Evolutionary conservation across 2,113 vertebrate genomes (phyloP), one percentile per base, ranked within the genome.

Genomic region (Ciconia maguari): DNA sequence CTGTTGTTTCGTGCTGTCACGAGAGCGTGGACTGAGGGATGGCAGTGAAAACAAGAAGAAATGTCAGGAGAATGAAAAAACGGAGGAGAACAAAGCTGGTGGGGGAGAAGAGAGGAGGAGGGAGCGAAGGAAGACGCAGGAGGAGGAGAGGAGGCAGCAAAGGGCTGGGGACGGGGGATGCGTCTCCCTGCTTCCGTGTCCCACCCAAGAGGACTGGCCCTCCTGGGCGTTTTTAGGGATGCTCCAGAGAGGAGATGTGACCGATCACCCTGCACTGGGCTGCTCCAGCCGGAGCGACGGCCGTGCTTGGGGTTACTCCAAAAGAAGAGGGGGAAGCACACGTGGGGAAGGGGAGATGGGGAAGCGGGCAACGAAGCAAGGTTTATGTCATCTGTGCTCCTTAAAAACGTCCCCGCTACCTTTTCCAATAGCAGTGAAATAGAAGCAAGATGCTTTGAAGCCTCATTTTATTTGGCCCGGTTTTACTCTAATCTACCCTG

Each of bases 381-480:
- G 36, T 60, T 91, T 87, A 27, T 65, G 17, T 62, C 70, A 65
- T 46, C 64, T 4, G 0, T 77, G 48, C 48, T 62, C 68, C 66
- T 66, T 48, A 27, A 60, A 81, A 89, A 9, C 8, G 24, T n/a
- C 41, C 42, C 81, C 19, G 3, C 71, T 90, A 81, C 64, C 68
- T 96, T 85, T 85, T 78, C 75, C 71, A 78, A 62, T 49, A 82
- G 68, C 58, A 92, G 65, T 51, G 91, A 94, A 94, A 97, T 60
- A 66, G 89, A 97, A 97, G 89, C 11, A 58, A 95, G 91, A 70
- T 32, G 38, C 87, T 94, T 72, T 75, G 78, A 94, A 95, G 85
- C 71, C 87, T 94, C 90, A 77, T 97, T 97, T 97, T 95, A 93
- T 92, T 95, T 96, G 96, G 87, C 93, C 86, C n/a, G 49, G 83